These are phyloP conservation scores for Julus scandinavius DNA, from an alignment of 2,888 invertebrate genomes.

Conservation along the genomic window DNA sequence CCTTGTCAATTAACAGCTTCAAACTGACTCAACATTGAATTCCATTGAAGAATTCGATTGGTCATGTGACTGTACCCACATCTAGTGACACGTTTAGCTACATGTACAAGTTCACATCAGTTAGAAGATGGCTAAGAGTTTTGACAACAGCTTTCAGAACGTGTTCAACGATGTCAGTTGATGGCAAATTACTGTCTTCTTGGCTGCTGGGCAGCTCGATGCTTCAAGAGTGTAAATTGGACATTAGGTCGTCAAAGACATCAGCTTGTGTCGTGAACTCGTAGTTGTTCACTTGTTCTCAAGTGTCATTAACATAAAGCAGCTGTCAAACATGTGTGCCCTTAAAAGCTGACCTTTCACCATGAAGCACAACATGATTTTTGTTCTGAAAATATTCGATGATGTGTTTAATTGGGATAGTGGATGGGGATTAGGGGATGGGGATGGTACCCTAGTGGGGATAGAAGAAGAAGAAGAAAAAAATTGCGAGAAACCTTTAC, in stretches of 20 bases:
- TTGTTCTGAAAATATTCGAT: not conserved
- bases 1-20: too few relatives aligned
- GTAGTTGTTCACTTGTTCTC: constrained; percentile 10
- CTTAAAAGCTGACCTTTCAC: not conserved
- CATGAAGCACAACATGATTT: not conserved
- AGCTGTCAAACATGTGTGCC: not conserved
- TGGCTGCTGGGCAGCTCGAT: not conserved
- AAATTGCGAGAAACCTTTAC: not conserved
- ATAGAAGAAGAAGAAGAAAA: not conserved
- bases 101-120: too few relatives aligned
- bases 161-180: not conserved
- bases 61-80: too few relatives aligned
- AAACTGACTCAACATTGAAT: too few relatives aligned
- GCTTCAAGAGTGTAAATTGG: not conserved
- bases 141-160: not conserved
- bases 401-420: not conserved
- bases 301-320: not conserved
- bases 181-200: constrained; percentile 7
- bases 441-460: not conserved
- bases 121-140: not conserved
- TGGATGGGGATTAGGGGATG: not conserved
- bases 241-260: not conserved
- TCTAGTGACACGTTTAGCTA: too few relatives aligned
- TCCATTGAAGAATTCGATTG: too few relatives aligned
- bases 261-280: not conserved